phyloP scores from a whole-genome alignment of 2,888 invertebrate genomes.

The Autographa gamma region DNA sequence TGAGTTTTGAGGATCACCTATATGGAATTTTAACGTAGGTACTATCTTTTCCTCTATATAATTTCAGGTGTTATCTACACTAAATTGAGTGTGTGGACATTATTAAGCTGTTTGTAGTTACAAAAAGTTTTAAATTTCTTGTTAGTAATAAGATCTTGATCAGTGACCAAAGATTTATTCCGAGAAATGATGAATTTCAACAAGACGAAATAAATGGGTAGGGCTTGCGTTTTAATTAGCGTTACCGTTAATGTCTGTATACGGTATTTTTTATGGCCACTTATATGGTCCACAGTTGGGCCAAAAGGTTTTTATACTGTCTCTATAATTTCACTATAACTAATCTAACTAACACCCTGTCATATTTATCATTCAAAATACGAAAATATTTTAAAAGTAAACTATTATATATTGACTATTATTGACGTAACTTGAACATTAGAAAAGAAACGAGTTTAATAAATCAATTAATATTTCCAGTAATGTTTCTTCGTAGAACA shows the following conservation, averaged over 20 bases:
- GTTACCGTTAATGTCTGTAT: background rate
- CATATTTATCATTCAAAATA: too few species aligned
- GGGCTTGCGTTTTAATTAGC: background rate
- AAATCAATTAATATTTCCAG: slow-evolving; percentile 12
- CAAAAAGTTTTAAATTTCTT: background rate
- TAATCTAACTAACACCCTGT: background rate
- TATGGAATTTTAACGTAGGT: too few species aligned
- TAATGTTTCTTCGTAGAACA: slow-evolving; percentile 14
- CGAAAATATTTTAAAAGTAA: too few species aligned
- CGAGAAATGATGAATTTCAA: background rate
- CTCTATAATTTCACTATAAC: background rate
- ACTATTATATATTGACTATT: too few species aligned
- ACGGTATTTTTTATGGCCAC: slow-evolving; percentile 3
- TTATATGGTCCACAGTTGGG: background rate
- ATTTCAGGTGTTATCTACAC: too few species aligned
- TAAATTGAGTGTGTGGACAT: background rate
- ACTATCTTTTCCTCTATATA: too few species aligned
- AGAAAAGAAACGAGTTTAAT: background rate
- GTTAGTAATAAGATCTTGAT: background rate
- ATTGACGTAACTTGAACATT: too few species aligned
- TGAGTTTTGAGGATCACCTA: too few species aligned
- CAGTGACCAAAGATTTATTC: background rate
- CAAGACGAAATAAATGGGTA: background rate
- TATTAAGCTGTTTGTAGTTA: background rate
- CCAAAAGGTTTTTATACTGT: background rate